Evolutionary conservation across 2,797 vertebrate species (phyloP).

Genomic region (Ctenochaetus hawaiiensis): DNA sequence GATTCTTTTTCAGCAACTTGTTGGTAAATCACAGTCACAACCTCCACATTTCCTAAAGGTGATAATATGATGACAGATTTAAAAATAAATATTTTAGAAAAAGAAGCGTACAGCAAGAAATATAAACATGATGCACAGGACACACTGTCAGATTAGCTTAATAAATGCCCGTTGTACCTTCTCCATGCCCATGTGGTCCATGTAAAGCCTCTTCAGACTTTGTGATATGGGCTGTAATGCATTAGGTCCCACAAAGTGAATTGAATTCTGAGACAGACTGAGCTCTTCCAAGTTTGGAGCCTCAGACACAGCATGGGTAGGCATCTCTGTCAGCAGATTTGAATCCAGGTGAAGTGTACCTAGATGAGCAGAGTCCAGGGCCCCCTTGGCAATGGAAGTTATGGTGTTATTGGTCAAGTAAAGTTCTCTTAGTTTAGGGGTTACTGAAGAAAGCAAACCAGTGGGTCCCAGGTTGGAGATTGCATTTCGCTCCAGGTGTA

Average conservation of each 20-base stretch:
- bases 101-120: not conserved
- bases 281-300: slow-evolving; percentile 85
- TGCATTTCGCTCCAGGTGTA: slow-evolving; percentile 90
- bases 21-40: not conserved
- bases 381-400: slow-evolving; percentile 65
- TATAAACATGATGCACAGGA: not conserved
- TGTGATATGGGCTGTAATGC: slow-evolving; percentile 84
- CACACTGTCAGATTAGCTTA: not conserved
- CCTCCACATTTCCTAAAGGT: not conserved
- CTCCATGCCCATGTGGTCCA: slow-evolving; percentile 87
- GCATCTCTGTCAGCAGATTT: slow-evolving; percentile 87
- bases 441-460: slow-evolving; percentile 78
- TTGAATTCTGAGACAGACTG: slow-evolving; percentile 87
- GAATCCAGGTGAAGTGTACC: slow-evolving; percentile 88
- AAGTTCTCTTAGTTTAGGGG: slow-evolving; percentile 84
- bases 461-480: slow-evolving; percentile 81
- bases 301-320: slow-evolving; percentile 79
- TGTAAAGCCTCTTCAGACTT: slow-evolving; percentile 89
- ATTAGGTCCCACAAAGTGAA: slow-evolving; percentile 75
- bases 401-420: slow-evolving; percentile 88
- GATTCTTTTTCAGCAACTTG: not conserved
- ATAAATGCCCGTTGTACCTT: slow-evolving; percentile 72
- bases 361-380: slow-evolving; percentile 83
- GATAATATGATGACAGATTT: too few relatives aligned
- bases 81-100: not conserved